Base-by-base conservation (phyloP, 2,888 invertebrate species). In the Electrophaes corylata region DNA sequence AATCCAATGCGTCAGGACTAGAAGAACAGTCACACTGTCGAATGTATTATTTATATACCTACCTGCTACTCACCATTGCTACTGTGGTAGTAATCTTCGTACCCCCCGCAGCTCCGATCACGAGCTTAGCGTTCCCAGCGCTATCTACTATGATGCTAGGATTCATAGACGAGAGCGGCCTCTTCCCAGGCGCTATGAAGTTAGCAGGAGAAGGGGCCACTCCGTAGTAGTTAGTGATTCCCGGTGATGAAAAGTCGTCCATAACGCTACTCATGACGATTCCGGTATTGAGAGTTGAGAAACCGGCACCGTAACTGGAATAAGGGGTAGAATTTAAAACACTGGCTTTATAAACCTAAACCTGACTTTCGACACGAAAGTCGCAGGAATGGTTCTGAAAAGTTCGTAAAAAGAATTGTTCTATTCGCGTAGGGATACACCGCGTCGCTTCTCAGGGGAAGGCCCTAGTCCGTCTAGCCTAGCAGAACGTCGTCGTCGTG, bases 251-350 rank as follows among this genome's bases (percentile, higher is more conserved):
- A 83, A 99, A 99, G 79, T 99, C 99, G 69, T 98, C 97, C 97
- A 99, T 98, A 62, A 97, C 96, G 79, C 98, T 96, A 84, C 99
- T 99, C 83, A 97, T 95, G n/a, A 99, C 91, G 18, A 99, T 96
- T 0, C 98, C 99, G 0, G 97, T 97, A 50, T 94, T 94, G 19
- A 87, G 86, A 0, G 98, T 97, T 3, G 95, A 93, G 62, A 95
- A 93, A 56, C 96, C 95, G 1, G 97, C 95, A 2, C 98, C 98
- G 79, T 96, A 97, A 76, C 98, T 98, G 81, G 10, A 20, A 47
- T n/a, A 50, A 14, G 3, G 26, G 3, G 16, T 26, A 26, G 26
- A 23, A 3, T 5, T 5, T 23, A 23, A 23, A 23, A 23, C 6
- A 23, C 23, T 23, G 6, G 23, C 6, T n/a, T n/a, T n/a, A n/a